These are phyloP conservation scores for Lepidotrigona ventralis DNA, from an alignment of 1,140 invertebrate species.

Conservation along the genomic window DNA sequence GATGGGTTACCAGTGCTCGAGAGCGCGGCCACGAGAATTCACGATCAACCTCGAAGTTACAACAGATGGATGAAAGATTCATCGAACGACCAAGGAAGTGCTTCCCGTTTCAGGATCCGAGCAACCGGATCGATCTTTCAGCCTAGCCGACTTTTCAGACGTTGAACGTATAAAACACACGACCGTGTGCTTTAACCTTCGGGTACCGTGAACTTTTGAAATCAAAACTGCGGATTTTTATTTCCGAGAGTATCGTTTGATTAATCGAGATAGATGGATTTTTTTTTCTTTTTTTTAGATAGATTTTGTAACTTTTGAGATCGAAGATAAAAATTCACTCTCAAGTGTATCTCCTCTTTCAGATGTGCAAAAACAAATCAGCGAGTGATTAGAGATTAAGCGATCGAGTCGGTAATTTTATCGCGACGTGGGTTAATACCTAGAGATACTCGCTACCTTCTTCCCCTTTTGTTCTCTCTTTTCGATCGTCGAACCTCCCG, in stretches of 20 bases:
- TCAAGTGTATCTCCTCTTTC: background rate
- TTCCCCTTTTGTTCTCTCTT: background rate
- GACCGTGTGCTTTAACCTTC: too few relatives aligned
- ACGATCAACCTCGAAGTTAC: constrained; percentile 55
- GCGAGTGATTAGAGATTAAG: background rate
- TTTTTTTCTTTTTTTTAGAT: too few relatives aligned
- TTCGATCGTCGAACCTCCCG: constrained; percentile 6
- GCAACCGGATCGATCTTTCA: constrained; percentile 43
- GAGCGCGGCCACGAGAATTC: constrained; percentile 30
- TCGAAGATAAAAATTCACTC: background rate
- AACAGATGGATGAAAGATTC: constrained; percentile 66
- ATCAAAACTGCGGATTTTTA: too few relatives aligned
- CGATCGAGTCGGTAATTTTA: background rate
- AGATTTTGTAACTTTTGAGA: too few relatives aligned
- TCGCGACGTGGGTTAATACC: constrained; percentile 9
- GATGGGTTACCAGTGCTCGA: constrained; percentile 27
- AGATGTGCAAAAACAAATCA: background rate
- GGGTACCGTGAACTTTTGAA: too few relatives aligned
- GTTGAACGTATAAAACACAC: constrained; percentile 19
- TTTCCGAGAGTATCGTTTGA: too few relatives aligned
- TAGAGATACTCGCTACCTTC: background rate
- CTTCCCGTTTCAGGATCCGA: background rate
- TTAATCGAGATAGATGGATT: too few relatives aligned
- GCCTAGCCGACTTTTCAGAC: constrained; percentile 28
- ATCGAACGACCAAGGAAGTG: constrained; percentile 61